A percentile compares a stretch with the other conserved stretches of the same genome.
phyloP scores from a whole-genome alignment of 2,797 vertebrate species.

The Amphiprion clarkii region DNA sequence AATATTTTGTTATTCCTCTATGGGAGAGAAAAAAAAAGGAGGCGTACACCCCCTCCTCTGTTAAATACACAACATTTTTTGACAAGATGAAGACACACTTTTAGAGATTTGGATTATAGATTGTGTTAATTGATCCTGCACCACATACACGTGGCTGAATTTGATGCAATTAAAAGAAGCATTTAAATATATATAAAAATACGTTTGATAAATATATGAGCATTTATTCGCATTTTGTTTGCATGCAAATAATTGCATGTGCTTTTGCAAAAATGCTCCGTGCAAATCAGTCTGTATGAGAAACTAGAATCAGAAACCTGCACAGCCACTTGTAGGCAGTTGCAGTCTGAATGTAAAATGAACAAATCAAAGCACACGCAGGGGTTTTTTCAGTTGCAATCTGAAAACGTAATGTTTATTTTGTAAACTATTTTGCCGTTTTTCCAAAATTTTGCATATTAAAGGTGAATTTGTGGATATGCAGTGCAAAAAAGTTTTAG shows the following conservation, averaged over 20 bases:
- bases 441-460: neutral
- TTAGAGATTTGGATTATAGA: neutral
- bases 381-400: neutral
- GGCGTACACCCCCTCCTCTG: slow-evolving; percentile 5
- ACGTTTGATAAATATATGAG: neutral
- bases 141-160: neutral
- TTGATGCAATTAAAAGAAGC: neutral
- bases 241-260: neutral
- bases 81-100: slow-evolving; percentile 21
- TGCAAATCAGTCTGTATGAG: neutral
- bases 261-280: slow-evolving; percentile 8
- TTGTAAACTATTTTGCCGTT: neutral
- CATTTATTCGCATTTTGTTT: slow-evolving; percentile 9
- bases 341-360: slow-evolving; percentile 10
- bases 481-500: neutral
- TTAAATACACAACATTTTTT: slow-evolving; percentile 37
- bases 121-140: neutral
- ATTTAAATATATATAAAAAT: neutral
- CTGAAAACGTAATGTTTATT: neutral
- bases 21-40: slow-evolving; percentile 2
- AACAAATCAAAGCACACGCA: neutral
- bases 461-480: neutral
- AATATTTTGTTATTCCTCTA: slow-evolving; percentile 60
- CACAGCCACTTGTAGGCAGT: slow-evolving; percentile 15
- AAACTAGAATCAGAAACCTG: neutral